These are phyloP conservation scores for Diplodus sargus DNA, from an alignment of 2,797 vertebrate species.

Conservation along the genomic window DNA sequence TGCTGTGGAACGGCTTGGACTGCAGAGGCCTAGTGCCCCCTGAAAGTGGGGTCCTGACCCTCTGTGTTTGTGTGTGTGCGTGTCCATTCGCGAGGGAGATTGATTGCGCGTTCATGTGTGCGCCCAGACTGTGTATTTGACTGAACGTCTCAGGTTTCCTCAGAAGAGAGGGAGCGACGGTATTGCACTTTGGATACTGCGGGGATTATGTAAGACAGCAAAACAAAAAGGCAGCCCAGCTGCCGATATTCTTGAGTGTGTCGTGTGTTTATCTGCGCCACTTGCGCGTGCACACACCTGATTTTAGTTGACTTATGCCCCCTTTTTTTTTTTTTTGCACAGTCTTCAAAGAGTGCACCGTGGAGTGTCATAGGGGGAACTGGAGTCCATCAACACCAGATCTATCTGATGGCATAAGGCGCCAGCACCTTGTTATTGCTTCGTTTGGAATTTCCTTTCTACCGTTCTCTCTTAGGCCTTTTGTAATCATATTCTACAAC, in stretches of 20 bases:
- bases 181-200: constrained; percentile 58
- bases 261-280: constrained; percentile 49
- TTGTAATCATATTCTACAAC: constrained; percentile 69
- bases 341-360: constrained; percentile 71
- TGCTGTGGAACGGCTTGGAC: constrained; percentile 69
- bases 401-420: constrained; percentile 72
- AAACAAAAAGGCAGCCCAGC: constrained; percentile 66
- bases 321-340: constrained; percentile 25
- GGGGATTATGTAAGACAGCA: constrained; percentile 65
- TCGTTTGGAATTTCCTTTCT: constrained; percentile 73
- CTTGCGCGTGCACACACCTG: constrained; percentile 64
- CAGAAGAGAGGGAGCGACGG: constrained; percentile 38
- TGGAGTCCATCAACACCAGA: constrained; percentile 59
- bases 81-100: constrained; percentile 27
- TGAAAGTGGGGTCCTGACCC: constrained; percentile 75
- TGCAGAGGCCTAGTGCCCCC: constrained; percentile 69
- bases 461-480: constrained; percentile 57
- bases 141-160: constrained; percentile 55
- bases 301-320: constrained; percentile 78
- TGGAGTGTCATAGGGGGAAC: constrained; percentile 54
- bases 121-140: constrained; percentile 22
- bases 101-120: constrained; percentile 5
- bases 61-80: constrained; percentile 42
- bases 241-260: constrained; percentile 41
- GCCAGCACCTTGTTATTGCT: constrained; percentile 76